A percentile compares a stretch with the other conserved stretches of the same genome.
Conservation (phyloP, 2,888 invertebrate genomes). For the Mythimna lalbum region DNA sequence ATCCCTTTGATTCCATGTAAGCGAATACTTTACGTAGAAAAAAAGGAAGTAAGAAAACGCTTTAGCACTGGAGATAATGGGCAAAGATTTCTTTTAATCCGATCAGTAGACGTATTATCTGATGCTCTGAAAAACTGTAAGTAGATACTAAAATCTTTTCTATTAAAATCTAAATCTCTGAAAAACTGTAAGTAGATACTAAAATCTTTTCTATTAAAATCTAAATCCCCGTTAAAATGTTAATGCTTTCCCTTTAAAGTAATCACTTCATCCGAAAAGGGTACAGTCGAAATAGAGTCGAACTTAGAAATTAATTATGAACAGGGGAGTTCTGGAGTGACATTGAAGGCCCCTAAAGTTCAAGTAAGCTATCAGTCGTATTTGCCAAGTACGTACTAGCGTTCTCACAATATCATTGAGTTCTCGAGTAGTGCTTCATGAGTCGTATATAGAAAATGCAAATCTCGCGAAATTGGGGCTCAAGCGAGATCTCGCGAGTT, state of each 20-base stretch:
- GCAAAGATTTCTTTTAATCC: constrained; percentile 29
- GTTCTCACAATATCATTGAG: constrained; percentile 43
- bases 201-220: constrained; percentile 2
- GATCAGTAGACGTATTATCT: constrained; percentile 24
- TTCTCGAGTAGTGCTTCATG: constrained; percentile 32
- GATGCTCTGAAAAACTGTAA: constrained; percentile 23
- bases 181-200: constrained; percentile 19
- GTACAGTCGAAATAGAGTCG: constrained; percentile 44
- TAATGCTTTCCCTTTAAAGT: constrained; percentile 44
- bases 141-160: constrained; percentile 3
- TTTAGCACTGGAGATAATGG: constrained; percentile 21
- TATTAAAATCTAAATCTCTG: constrained; percentile 29
- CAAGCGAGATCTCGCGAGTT: too few species aligned
- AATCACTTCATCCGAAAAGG: constrained; percentile 42
- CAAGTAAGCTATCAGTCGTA: constrained; percentile 26
- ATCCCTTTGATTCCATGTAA: constrained; percentile 12
- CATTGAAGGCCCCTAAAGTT: constrained; percentile 30
- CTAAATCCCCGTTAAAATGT: constrained; percentile 42
- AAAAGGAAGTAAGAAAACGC: constrained; percentile 4
- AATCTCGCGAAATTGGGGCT: too few species aligned
- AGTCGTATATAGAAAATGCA: too few species aligned
- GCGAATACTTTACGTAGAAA: not conserved
- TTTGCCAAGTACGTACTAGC: constrained; percentile 6
- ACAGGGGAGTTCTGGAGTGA: constrained; percentile 15
- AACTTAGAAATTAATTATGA: constrained; percentile 49